A percentile compares a stretch with the other conserved stretches of the same genome.
Conservation (phyloP, 2,797 vertebrate species). For the Poecilia picta region DNA sequence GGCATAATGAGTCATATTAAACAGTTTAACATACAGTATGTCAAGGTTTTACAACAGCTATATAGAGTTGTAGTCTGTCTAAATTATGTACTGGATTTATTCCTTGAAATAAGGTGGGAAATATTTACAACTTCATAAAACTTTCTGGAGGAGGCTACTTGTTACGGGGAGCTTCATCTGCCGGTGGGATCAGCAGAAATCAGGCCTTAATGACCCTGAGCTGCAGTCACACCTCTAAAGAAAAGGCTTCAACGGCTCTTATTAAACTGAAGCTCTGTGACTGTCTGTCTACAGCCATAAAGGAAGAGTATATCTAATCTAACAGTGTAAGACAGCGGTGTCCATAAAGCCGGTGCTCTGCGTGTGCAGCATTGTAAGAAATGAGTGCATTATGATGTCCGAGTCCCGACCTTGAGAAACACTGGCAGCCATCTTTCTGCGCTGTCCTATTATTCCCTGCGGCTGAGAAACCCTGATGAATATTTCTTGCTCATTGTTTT, state of each 20-base stretch:
- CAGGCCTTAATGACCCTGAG: background rate
- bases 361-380: background rate
- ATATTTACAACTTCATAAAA: constrained; percentile 8
- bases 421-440: background rate
- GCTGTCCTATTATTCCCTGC: background rate
- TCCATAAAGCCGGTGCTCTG: constrained; percentile 2
- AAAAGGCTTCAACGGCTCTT: background rate
- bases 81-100: background rate
- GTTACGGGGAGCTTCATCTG: background rate
- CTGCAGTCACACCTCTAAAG: background rate
- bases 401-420: constrained; percentile 5
- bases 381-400: background rate
- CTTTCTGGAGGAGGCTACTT: background rate
- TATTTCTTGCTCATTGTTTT: background rate
- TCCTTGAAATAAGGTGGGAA: background rate
- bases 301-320: constrained; percentile 10
- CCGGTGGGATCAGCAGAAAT: constrained; percentile 1
- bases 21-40: background rate
- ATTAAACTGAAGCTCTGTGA: constrained; percentile 1
- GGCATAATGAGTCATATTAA: background rate
- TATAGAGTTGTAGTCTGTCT: background rate
- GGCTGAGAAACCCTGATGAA: background rate
- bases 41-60: background rate
- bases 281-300: constrained; percentile 9
- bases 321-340: background rate